phyloP scores from a whole-genome alignment of 2,113 vertebrate species.

The Vulpes ferrilata region DNA sequence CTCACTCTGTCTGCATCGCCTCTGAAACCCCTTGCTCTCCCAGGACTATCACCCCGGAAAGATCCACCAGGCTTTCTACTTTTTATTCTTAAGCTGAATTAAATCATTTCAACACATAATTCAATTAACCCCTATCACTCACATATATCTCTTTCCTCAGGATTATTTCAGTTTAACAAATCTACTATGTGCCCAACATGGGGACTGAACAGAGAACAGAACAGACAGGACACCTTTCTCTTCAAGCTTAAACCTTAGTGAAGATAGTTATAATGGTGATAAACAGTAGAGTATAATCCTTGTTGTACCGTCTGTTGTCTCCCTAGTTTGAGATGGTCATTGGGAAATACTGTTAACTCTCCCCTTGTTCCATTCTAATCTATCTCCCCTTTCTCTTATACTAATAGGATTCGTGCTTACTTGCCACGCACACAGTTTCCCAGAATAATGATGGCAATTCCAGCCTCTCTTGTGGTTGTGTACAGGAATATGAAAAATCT shows the following conservation, averaged over 20 bases:
- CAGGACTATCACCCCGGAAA: background rate
- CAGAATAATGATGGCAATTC: background rate
- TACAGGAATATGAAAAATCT: background rate
- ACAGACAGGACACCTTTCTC: background rate
- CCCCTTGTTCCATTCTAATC: background rate
- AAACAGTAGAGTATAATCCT: background rate
- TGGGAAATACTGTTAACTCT: background rate
- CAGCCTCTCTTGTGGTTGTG: background rate
- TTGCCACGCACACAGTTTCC: background rate
- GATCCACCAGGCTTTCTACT: background rate
- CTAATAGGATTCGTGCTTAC: background rate
- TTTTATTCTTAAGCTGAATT: background rate
- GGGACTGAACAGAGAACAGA: background rate
- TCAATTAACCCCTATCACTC: background rate
- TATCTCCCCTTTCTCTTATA: background rate
- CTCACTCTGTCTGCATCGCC: background rate
- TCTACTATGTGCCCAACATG: background rate
- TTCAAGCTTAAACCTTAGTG: background rate
- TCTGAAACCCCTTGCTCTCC: background rate
- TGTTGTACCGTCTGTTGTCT: background rate
- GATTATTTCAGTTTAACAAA: background rate
- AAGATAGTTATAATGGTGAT: background rate
- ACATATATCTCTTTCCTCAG: background rate
- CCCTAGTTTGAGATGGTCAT: background rate
- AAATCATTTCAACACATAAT: background rate